Conservation (phyloP, 2,888 invertebrate genomes). For the Apamea sordens region DNA sequence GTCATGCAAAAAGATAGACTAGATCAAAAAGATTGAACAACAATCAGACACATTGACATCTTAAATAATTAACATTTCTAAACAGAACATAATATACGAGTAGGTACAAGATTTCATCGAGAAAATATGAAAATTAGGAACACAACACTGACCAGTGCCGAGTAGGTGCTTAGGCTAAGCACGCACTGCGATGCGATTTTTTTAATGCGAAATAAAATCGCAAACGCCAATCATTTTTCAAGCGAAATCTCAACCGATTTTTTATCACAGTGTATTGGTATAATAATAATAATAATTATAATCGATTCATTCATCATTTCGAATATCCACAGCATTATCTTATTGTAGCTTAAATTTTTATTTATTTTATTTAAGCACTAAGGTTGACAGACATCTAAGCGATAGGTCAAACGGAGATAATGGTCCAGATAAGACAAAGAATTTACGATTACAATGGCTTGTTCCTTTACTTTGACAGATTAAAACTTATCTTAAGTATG, state of each 20-base stretch:
- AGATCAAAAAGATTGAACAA: background rate
- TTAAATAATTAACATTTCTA: background rate
- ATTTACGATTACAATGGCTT: conserved; percentile 40
- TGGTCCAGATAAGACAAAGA: conserved; percentile 43
- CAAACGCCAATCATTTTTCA: too few species aligned
- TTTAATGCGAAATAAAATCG: too few species aligned
- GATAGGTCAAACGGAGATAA: conserved; percentile 48
- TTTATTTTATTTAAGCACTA: background rate
- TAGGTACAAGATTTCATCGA: too few species aligned
- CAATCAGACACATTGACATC: background rate
- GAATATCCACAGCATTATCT: too few species aligned
- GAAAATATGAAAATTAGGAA: background rate
- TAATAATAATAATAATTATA: too few species aligned
- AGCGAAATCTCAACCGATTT: too few species aligned
- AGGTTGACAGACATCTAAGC: conserved; percentile 7
- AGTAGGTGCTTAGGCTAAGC: background rate
- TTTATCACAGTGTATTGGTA: too few species aligned
- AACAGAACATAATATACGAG: too few species aligned
- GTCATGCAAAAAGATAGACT: background rate
- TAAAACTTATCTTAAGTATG: conserved; percentile 6
- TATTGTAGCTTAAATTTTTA: too few species aligned
- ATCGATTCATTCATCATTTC: too few species aligned
- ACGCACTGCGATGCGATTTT: too few species aligned
- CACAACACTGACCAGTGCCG: background rate
- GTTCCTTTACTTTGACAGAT: conserved; percentile 24